Evolutionary conservation across 2,113 vertebrate species (phyloP).

Genomic region (Cynocephalus volans): DNA sequence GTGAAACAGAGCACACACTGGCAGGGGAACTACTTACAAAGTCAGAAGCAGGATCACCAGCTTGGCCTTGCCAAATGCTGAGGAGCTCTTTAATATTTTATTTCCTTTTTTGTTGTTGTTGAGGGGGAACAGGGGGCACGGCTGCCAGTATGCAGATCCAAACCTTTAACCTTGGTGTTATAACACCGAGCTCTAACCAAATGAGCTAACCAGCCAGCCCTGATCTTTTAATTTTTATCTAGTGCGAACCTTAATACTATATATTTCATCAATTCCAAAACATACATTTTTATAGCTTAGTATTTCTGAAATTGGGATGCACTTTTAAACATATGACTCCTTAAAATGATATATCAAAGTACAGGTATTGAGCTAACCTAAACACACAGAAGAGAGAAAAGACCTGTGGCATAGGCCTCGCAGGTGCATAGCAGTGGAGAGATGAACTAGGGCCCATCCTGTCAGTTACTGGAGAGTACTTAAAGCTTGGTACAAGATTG

Average conservation of each 20-base stretch:
- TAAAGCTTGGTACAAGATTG: background rate
- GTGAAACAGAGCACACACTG: background rate
- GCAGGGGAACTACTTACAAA: background rate
- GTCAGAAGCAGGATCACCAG: background rate
- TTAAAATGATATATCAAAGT: background rate
- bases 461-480: background rate
- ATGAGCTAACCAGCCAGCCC: too few relatives aligned
- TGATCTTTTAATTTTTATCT: background rate
- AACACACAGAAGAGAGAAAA: background rate
- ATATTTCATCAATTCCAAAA: background rate
- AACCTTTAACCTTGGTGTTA: too few relatives aligned
- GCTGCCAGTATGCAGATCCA: too few relatives aligned
- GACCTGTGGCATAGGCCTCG: background rate
- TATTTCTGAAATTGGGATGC: background rate
- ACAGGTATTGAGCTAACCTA: background rate
- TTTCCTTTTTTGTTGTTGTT: too few relatives aligned
- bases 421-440: background rate
- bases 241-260: background rate
- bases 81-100: background rate
- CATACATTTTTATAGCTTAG: background rate
- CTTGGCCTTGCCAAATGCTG: background rate
- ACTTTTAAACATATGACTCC: background rate
- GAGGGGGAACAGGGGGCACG: too few relatives aligned
- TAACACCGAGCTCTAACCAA: too few relatives aligned
- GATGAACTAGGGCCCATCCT: background rate